Evolutionary conservation across 2,888 invertebrate species (phyloP).

Genomic region (Heliconius erato): DNA sequence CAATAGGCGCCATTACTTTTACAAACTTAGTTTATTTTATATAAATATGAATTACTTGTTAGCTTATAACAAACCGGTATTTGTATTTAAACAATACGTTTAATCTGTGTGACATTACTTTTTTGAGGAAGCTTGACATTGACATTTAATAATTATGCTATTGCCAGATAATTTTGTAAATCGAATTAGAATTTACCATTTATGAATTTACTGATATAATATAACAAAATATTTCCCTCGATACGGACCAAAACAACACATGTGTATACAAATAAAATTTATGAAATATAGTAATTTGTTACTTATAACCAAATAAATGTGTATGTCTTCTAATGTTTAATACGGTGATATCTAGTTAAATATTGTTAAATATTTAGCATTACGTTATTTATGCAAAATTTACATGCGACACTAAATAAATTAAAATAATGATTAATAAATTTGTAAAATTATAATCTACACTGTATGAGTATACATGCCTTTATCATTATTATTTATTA

Average conservation of each 20-base stretch:
- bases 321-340: too few species aligned
- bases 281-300: too few species aligned
- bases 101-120: not conserved
- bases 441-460: not conserved
- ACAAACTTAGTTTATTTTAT: not conserved
- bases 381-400: not conserved
- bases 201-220: not conserved
- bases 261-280: too few species aligned
- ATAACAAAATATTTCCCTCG: too few species aligned
- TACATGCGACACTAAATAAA: not conserved
- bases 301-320: too few species aligned
- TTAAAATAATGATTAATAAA: not conserved
- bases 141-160: not conserved
- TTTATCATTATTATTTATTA: not conserved
- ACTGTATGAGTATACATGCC: not conserved
- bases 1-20: constrained; percentile 69
- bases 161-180: constrained; percentile 1
- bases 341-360: too few species aligned
- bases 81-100: constrained; percentile 3
- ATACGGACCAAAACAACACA: too few species aligned
- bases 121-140: not conserved
- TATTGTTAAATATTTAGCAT: too few species aligned
- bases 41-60: not conserved
- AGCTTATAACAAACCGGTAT: not conserved
- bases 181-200: not conserved